Evolutionary conservation across 2,113 vertebrate species (phyloP).

Genomic region (Catagonus wagneri): DNA sequence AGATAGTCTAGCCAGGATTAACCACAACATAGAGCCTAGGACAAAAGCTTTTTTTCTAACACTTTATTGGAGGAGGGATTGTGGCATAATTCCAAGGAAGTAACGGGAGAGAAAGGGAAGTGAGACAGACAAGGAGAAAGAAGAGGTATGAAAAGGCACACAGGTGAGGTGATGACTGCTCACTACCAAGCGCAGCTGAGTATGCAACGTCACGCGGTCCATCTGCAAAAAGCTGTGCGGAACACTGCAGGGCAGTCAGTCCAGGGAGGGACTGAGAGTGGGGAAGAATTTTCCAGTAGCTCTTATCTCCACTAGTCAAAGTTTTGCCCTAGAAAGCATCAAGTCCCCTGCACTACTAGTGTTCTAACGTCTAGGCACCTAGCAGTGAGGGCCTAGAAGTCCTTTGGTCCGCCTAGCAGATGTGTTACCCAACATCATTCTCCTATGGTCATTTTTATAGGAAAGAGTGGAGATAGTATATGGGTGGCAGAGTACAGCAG

Average conservation of each 20-base stretch:
- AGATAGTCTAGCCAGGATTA: background rate
- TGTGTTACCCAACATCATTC: background rate
- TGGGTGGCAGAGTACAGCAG: background rate
- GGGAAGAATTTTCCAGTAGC: background rate
- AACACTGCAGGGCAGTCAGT: background rate
- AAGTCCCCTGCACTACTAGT: background rate
- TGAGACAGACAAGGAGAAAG: background rate
- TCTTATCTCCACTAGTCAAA: background rate
- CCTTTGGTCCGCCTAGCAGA: background rate
- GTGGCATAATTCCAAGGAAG: background rate
- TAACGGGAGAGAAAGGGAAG: background rate
- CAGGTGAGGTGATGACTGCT: background rate
- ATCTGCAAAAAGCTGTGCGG: background rate
- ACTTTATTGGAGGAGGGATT: background rate
- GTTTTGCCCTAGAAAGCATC: background rate
- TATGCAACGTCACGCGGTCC: background rate
- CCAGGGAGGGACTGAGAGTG: background rate
- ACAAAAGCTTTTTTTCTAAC: constrained; percentile 43
- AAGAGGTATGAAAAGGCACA: background rate
- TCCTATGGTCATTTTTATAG: background rate
- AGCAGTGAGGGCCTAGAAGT: background rate
- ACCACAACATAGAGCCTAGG: background rate
- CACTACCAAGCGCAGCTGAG: background rate
- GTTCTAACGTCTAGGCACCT: background rate
- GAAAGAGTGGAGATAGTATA: background rate